A percentile compares a stretch with the other conserved stretches of the same genome.
Conservation (phyloP, 2,113 vertebrate genomes). For the Circaetus cinerascens region DNA sequence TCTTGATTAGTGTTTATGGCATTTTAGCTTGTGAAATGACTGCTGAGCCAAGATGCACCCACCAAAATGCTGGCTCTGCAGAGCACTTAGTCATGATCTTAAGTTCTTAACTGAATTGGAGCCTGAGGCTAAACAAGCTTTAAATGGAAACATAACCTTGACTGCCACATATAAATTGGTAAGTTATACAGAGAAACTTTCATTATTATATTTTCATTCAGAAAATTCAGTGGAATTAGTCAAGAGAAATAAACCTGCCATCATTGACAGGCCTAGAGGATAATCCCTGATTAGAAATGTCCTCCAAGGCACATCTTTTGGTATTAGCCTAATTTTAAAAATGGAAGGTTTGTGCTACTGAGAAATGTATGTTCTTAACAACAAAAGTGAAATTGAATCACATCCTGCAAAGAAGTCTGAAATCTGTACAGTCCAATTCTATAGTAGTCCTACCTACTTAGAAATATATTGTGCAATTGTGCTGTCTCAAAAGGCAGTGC, state of each 20-base stretch:
- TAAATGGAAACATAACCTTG: neutral
- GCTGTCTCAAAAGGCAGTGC: neutral
- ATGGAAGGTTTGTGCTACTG: neutral
- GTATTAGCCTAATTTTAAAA: constrained; percentile 8
- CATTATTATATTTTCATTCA: constrained; percentile 1
- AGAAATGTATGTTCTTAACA: neutral
- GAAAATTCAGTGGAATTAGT: constrained; percentile 2
- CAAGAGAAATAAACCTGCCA: neutral
- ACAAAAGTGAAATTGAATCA: neutral
- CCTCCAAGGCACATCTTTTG: neutral
- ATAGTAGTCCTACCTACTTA: neutral
- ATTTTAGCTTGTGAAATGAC: neutral
- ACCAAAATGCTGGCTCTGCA: neutral
- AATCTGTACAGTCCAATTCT: neutral
- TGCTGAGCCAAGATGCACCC: neutral
- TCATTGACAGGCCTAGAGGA: neutral
- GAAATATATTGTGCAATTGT: neutral
- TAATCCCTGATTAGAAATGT: constrained; percentile 10
- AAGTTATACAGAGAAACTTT: neutral
- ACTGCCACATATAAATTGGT: neutral
- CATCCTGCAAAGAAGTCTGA: neutral
- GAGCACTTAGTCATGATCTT: neutral
- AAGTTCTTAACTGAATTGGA: neutral
- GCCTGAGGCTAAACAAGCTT: neutral
- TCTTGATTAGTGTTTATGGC: neutral